phyloP scores from a whole-genome alignment of 2,888 invertebrate genomes.

The Plemyria rubiginata region DNA sequence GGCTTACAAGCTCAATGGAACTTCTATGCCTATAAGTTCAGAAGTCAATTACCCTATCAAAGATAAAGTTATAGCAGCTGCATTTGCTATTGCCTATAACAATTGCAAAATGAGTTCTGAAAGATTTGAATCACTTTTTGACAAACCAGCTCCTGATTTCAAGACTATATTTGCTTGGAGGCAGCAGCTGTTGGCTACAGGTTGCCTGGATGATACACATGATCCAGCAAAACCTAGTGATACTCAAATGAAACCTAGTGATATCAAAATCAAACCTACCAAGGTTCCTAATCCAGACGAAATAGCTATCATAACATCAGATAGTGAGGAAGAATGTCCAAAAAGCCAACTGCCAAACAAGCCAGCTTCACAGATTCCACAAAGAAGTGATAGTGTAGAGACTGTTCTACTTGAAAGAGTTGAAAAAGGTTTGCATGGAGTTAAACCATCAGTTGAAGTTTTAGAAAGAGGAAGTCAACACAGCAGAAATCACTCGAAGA shows the following conservation, averaged over 20 bases:
- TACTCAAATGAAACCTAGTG: constrained; percentile 36
- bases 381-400: constrained; percentile 69
- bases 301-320: constrained; percentile 58
- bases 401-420: constrained; percentile 60
- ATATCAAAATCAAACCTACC: constrained; percentile 38
- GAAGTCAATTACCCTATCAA: constrained; percentile 72
- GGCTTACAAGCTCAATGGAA: constrained; percentile 67
- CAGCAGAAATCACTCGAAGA: constrained; percentile 48
- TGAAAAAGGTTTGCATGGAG: constrained; percentile 48
- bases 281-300: constrained; percentile 74
- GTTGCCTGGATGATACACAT: constrained; percentile 75
- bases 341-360: constrained; percentile 43
- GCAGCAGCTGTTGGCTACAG: constrained; percentile 68
- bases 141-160: constrained; percentile 80
- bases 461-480: constrained; percentile 55
- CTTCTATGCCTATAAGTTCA: constrained; percentile 63
- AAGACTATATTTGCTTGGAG: constrained; percentile 80
- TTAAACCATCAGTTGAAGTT: constrained; percentile 49
- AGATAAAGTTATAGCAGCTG: constrained; percentile 73
- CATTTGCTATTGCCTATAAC: constrained; percentile 74
- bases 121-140: constrained; percentile 70
- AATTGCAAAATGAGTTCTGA: constrained; percentile 76
- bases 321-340: constrained; percentile 61
- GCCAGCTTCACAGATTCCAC: constrained; percentile 34
- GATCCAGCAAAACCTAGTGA: constrained; percentile 17